Percentiles rank a stretch among this genome's conserved stretches.
Conservation (phyloP, 2,797 vertebrate genomes). For the Eurystomus glaucurus region DNA sequence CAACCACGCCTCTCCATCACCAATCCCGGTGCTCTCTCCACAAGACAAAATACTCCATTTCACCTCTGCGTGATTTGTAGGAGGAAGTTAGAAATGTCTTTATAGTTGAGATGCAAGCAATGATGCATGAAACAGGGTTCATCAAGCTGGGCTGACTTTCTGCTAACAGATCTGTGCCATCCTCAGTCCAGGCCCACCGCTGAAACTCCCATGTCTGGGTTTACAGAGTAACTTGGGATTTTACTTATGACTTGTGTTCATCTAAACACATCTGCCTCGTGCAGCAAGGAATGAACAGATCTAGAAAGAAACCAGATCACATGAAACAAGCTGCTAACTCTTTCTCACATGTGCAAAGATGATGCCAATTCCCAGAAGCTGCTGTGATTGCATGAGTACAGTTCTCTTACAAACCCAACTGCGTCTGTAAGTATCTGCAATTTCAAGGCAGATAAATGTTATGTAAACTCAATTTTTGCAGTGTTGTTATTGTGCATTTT, state of each 20-base stretch:
- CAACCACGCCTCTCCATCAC: background rate
- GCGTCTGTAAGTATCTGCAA: background rate
- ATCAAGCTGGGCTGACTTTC: background rate
- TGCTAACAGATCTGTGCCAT: background rate
- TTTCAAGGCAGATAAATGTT: conserved; percentile 38
- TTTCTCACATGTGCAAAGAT: conserved; percentile 68
- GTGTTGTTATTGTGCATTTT: background rate
- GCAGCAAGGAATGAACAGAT: conserved; percentile 19
- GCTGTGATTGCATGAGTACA: background rate
- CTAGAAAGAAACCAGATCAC: conserved; percentile 67
- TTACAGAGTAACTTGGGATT: background rate
- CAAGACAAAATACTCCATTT: background rate
- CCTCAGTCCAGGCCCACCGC: background rate
- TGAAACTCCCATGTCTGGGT: background rate
- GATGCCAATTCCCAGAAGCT: conserved; percentile 73
- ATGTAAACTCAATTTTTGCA: conserved; percentile 22
- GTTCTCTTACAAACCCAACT: background rate
- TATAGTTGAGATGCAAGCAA: background rate
- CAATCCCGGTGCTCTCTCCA: background rate
- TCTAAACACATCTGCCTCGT: background rate
- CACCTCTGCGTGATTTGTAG: background rate
- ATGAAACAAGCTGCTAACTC: conserved; percentile 67
- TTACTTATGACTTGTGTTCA: accelerated
- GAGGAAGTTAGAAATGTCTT: background rate
- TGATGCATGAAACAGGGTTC: background rate